Evolutionary conservation across 2,113 vertebrate genomes (phyloP).

Genomic region (Phoenicopterus ruber): DNA sequence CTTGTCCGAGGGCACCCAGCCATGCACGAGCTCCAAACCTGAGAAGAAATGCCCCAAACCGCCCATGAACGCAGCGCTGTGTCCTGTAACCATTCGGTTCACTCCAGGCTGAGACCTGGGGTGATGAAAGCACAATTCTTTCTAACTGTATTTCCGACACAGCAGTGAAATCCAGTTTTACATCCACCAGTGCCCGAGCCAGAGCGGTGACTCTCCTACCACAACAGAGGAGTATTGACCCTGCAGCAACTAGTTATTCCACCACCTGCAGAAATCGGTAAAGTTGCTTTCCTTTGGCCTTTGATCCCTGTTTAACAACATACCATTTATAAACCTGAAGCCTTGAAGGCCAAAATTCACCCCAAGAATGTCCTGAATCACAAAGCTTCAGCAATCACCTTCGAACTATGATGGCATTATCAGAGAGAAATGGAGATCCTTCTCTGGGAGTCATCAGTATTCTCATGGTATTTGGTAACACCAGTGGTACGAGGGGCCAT

Average conservation of each 20-base stretch:
- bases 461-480: fast-evolving
- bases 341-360: not conserved
- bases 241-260: not conserved
- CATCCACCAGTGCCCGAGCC: not conserved
- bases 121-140: not conserved
- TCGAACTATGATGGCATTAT: fast-evolving
- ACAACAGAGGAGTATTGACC: not conserved
- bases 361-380: not conserved
- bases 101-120: not conserved
- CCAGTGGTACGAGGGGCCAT: fast-evolving
- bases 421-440: not conserved
- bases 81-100: fast-evolving
- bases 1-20: fast-evolving
- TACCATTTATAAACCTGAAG: not conserved
- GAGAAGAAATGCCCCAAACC: not conserved
- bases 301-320: not conserved
- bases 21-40: fast-evolving
- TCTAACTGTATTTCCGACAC: not conserved
- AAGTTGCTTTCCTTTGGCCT: not conserved
- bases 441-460: not conserved
- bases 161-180: fast-evolving
- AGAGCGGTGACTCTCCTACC: fast-evolving
- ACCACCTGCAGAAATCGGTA: fast-evolving
- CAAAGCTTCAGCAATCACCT: not conserved
- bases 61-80: fast-evolving